A percentile compares a stretch with the other conserved stretches of the same genome.
phyloP scores from a whole-genome alignment of 1,140 invertebrate species.

The Harlomillsia oculata region DNA sequence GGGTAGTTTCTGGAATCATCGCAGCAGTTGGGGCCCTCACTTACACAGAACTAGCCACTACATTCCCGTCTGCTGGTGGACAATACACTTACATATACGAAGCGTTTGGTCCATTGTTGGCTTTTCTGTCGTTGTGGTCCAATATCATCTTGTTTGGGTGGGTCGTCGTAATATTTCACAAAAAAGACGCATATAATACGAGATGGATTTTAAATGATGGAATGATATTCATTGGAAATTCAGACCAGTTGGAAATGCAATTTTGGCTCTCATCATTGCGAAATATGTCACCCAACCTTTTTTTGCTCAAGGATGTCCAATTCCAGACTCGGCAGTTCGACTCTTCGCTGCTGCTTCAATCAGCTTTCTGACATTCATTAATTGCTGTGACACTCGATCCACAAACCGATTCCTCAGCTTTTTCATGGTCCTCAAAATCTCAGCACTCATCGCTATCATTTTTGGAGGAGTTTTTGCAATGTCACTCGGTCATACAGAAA shows the following conservation, averaged over 20 bases:
- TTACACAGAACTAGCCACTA: slow-evolving; percentile 89
- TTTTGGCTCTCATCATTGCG: slow-evolving; percentile 90
- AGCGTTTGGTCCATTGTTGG: slow-evolving; percentile 80
- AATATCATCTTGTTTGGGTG: slow-evolving; percentile 70
- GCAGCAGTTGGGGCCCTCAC: slow-evolving; percentile 49
- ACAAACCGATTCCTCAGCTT: slow-evolving; percentile 80
- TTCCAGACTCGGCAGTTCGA: slow-evolving; percentile 58
- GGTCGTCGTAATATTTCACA: too few species aligned
- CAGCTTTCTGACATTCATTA: slow-evolving; percentile 73
- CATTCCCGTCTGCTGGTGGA: slow-evolving; percentile 90
- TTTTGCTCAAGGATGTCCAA: slow-evolving; percentile 59
- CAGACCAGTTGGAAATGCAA: slow-evolving; percentile 86
- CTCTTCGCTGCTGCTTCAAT: slow-evolving; percentile 64
- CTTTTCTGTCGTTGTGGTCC: slow-evolving; percentile 93
- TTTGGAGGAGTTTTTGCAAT: slow-evolving; percentile 65
- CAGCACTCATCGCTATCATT: slow-evolving; percentile 46
- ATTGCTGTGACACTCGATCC: slow-evolving; percentile 75
- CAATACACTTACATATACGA: slow-evolving; percentile 94
- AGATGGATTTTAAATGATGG: too few species aligned
- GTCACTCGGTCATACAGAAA: slow-evolving; percentile 52
- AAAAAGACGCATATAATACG: too few species aligned
- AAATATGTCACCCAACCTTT: slow-evolving; percentile 88
- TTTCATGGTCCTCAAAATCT: slow-evolving; percentile 46
- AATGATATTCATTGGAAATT: background rate
- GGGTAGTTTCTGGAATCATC: slow-evolving; percentile 46